phyloP scores from a whole-genome alignment of 2,888 invertebrate genomes.

The Eumerus sabulonum region DNA sequence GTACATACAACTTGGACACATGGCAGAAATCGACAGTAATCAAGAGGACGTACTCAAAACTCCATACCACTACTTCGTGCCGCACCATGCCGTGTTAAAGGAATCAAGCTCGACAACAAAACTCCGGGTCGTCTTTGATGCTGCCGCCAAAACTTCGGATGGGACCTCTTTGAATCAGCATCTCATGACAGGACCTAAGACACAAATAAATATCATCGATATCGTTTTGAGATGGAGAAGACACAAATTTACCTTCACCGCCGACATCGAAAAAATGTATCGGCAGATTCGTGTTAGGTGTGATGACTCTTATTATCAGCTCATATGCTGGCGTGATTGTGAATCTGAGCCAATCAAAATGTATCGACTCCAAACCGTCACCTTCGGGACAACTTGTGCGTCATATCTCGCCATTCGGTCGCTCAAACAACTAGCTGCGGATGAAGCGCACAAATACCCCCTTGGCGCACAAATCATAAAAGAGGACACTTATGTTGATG shows the following conservation, averaged over 20 bases:
- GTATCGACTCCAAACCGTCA: constrained; percentile 18
- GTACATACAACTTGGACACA: neutral
- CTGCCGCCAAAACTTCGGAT: constrained; percentile 17
- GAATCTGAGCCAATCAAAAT: neutral
- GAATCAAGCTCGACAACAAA: constrained; percentile 16
- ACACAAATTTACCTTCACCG: constrained; percentile 13
- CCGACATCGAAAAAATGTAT: constrained; percentile 35
- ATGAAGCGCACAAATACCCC: too few species aligned
- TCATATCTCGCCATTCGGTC: too few species aligned
- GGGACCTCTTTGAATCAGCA: constrained; percentile 18
- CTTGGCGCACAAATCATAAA: neutral
- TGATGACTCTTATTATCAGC: constrained; percentile 16
- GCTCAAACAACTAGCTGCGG: constrained; percentile 5
- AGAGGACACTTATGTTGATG: neutral
- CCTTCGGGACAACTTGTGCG: constrained; percentile 19
- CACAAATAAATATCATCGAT: constrained; percentile 10
- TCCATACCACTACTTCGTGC: constrained; percentile 5
- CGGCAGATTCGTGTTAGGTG: constrained; percentile 20
- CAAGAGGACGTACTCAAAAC: neutral
- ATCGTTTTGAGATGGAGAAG: constrained; percentile 15
- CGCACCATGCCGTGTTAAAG: constrained; percentile 17
- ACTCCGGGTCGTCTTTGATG: constrained; percentile 10
- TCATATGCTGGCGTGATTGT: constrained; percentile 15
- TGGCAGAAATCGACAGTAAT: neutral
- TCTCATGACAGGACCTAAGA: constrained; percentile 21